Evolutionary conservation across 30 jellyfish, hydroid and myxozoan genomes (phyloP), one percentile per base, ranked within the genome.

Genomic region (Nemopilema nomurai): DNA sequence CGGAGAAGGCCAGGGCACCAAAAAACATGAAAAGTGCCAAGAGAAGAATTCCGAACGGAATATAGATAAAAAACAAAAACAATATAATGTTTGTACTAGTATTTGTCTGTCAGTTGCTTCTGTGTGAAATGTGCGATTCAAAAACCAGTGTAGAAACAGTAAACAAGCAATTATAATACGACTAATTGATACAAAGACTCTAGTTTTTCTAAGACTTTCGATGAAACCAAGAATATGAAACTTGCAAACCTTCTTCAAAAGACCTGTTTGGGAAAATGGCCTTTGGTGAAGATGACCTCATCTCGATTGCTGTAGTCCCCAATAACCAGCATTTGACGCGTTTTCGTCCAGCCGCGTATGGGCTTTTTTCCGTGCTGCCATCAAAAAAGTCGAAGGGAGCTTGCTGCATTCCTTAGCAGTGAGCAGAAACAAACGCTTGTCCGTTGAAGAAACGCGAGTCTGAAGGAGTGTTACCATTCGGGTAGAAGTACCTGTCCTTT

Each of bases 251-350:
- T 62, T 83, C 91, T 20, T 83, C 91, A 29, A 69, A 71, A 1
- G 80, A 71, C n/a, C 83, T 76, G 80, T 18, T 71, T 29, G 84
- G 77, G 70, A 20, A 81, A 25, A 13, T 33, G 20, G 71, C 71
- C 64, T 79, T 83, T 0, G 85, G 91, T 9, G 84, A 70, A 9
- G 80, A 65, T 27, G 51, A 29, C 71, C 73, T 71, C 79, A 68
- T 62, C 21, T 83, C 91, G 21, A 71, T 62, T 8, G 85, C 91
- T 19, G 91, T 49, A 7, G 91, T 71, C 18, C 83, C 91, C 23
- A 83, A 78, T 29, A 83, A 72, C 91, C 91, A 83, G 32, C 80
- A 50, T 62, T 83, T 83, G 26, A 83, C 91, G 53, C 91, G 82
- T 80, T 70, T 83, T 62, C 85, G 51, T 21, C 91, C 91, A 29